Conservation (phyloP, 2,888 invertebrate species). For the Prostheceraeus crozeri region DNA sequence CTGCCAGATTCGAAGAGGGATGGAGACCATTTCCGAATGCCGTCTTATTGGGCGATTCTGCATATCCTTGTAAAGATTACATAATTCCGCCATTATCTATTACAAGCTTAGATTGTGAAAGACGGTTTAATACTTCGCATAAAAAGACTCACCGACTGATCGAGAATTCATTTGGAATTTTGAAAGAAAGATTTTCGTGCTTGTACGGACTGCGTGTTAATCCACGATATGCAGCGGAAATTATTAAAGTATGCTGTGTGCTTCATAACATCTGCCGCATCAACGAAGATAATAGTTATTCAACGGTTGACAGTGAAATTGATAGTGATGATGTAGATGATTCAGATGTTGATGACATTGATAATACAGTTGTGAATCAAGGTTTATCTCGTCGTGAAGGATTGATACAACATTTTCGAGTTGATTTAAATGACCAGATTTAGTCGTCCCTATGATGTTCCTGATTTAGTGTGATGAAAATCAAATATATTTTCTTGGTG, state of each 20-base stretch:
- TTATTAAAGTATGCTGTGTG: slow-evolving; percentile 9
- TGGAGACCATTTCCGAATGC: slow-evolving; percentile 19
- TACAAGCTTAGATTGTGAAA: neutral
- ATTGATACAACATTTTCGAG: too few relatives aligned
- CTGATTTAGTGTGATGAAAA: too few relatives aligned
- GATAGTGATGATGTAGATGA: too few relatives aligned
- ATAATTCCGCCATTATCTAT: neutral
- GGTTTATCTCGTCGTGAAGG: too few relatives aligned
- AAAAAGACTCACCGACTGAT: neutral
- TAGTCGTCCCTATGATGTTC: too few relatives aligned
- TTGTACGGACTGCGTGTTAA: neutral
- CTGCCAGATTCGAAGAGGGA: neutral
- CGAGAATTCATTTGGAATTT: neutral
- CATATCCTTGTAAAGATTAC: neutral
- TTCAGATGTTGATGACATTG: too few relatives aligned
- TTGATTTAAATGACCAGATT: too few relatives aligned
- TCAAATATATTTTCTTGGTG: too few relatives aligned
- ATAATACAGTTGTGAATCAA: too few relatives aligned
- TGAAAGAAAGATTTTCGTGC: slow-evolving; percentile 9
- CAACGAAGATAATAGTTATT: too few relatives aligned
- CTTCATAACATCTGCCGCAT: too few relatives aligned
- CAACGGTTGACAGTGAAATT: too few relatives aligned
- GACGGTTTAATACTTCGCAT: neutral
- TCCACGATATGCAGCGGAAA: neutral
- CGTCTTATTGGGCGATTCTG: slow-evolving; percentile 1